Base-by-base conservation (phyloP, 2,888 invertebrate species). In the Drosophila koepferae region DNA sequence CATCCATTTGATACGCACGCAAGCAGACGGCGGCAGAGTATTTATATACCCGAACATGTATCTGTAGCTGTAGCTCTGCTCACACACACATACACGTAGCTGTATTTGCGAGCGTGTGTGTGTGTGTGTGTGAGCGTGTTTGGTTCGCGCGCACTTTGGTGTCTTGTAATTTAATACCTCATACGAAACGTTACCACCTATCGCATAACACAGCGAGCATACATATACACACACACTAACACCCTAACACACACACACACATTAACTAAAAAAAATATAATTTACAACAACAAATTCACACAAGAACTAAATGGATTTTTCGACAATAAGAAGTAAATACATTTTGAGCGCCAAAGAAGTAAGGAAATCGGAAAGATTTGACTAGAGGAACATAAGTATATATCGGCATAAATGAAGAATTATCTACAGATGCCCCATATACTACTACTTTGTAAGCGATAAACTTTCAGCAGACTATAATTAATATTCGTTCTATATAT, bases 131-230 rank as follows among this genome's bases (percentile, higher is more conserved):
- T 72, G 80, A 72, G 81, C 81, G 82, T 82, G 81, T 87, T 84
- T 72, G 81, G 82, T 87, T 85, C 79, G 85, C 86, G 83, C 89
- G 83, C 87, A 86, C 86, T 86, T 90, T 90, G 86, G 90, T 90
- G 90, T 91, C 85, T 90, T 89, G 91, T 90, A 91, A 91, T 89
- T 91, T 74, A 91, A 91, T 91, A 92, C 92, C 91, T 81, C 74
- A 66, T 81, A 87, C 77, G 89, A 86, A 82, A 82, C 80, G 90
- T 79, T 90, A 89, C 81, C 87, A 85, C 77, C 86, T 90, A 92
- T 92, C 91, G 77, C 78, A 91, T 91, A 75, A 89, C 92, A 79
- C 66, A 69, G 66, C 79, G 66, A 55, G 73, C 76, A 63, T 41
- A 75, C 61, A 82, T 63, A 49, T 66, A 64, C 68, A 64, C 38